Evolutionary conservation across 2,888 invertebrate genomes (phyloP).

Genomic region (Abrostola triplasia): DNA sequence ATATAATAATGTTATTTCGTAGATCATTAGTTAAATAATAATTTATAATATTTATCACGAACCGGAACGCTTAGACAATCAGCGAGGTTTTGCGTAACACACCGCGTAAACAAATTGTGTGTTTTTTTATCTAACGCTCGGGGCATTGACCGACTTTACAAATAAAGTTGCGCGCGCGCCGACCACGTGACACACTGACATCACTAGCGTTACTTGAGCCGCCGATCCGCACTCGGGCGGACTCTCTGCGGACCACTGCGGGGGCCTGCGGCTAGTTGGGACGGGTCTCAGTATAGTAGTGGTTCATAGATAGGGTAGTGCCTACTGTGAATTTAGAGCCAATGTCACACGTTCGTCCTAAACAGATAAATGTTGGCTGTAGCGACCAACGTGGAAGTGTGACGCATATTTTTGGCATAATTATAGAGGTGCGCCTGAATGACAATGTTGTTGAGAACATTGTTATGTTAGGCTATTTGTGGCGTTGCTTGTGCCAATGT

Average conservation of each 20-base stretch:
- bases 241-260: slow-evolving; percentile 1
- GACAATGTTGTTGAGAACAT: slow-evolving; percentile 27
- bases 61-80: slow-evolving; percentile 70
- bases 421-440: slow-evolving; percentile 44
- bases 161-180: slow-evolving; percentile 84
- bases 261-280: slow-evolving; percentile 13
- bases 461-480: slow-evolving; percentile 24
- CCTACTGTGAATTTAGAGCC: slow-evolving; percentile 79
- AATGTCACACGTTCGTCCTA: slow-evolving; percentile 80
- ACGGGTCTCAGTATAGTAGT: slow-evolving; percentile 59
- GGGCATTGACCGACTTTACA: slow-evolving; percentile 88
- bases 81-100: slow-evolving; percentile 81
- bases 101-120: slow-evolving; percentile 83
- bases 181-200: slow-evolving; percentile 85
- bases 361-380: slow-evolving; percentile 71
- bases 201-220: slow-evolving; percentile 64
- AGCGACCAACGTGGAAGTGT: slow-evolving; percentile 59
- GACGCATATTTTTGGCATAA: slow-evolving; percentile 49
- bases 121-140: slow-evolving; percentile 86
- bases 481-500: slow-evolving; percentile 3
- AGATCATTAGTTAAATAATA: slow-evolving; percentile 51
- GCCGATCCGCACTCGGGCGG: slow-evolving; percentile 25
- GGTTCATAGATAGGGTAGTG: slow-evolving; percentile 63
- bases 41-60: slow-evolving; percentile 58
- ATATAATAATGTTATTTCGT: slow-evolving; percentile 42